Evolutionary conservation across 2,113 vertebrate genomes (phyloP).

Genomic region (Colistium nudipinnis): DNA sequence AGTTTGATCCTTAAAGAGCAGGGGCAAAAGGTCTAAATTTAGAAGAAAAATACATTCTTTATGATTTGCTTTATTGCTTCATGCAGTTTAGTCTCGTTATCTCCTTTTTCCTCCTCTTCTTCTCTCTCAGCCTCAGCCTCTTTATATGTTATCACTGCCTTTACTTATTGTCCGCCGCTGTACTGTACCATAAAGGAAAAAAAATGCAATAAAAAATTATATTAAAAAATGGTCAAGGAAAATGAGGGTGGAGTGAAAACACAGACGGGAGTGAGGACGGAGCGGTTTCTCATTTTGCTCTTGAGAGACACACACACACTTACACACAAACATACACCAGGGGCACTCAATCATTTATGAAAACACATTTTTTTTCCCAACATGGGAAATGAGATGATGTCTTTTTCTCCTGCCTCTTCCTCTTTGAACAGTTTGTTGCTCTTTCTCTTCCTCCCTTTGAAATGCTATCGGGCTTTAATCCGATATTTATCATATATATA

Average conservation of each 20-base stretch:
- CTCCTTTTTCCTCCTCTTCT: neutral
- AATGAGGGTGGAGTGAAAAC: conserved; percentile 3
- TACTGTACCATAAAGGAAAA: conserved; percentile 45
- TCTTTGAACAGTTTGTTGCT: neutral
- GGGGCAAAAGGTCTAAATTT: neutral
- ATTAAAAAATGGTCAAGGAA: conserved; percentile 42
- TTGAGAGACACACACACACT: neutral
- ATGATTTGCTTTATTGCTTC: neutral
- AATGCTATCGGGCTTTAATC: conserved; percentile 1
- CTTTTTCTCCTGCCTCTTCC: conserved; percentile 1
- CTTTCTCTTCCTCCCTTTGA: neutral
- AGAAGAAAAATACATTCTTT: neutral
- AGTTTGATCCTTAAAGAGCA: neutral
- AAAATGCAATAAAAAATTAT: conserved; percentile 54
- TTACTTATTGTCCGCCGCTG: conserved; percentile 21
- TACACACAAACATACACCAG: neutral
- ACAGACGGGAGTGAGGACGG: neutral
- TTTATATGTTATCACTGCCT: conserved; percentile 37
- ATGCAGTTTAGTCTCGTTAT: neutral
- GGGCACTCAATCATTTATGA: conserved; percentile 19
- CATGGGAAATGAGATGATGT: conserved; percentile 13
- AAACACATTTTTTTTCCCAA: conserved; percentile 23
- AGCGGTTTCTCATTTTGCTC: conserved; percentile 24
- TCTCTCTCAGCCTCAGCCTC: neutral
- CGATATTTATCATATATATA: too few relatives aligned